Base-by-base conservation (phyloP, 2,888 invertebrate genomes). In the Epirrhoe tristata region DNA sequence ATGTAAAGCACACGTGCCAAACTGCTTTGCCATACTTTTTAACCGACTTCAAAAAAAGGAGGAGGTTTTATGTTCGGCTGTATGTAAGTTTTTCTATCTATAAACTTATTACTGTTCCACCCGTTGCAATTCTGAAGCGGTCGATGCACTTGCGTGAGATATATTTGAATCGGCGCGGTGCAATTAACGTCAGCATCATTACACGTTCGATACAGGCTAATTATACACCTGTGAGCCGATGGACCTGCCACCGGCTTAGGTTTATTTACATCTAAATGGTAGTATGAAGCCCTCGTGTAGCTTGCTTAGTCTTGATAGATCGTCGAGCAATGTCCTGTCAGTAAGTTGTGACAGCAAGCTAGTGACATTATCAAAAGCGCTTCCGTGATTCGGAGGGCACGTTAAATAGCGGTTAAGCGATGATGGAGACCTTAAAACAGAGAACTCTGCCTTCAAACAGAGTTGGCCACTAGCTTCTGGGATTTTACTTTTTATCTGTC, bases 181-280 rank as follows among this genome's bases (percentile, higher is more conserved):
- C 81, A 86, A 87, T 88, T 89, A 89, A 85, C 83, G 83, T 82
- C 77, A 66, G 72, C 75, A 74, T 84, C 83, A 85, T 86, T 87
- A 84, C 82, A 81, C 77, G 84, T 84, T 84, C 85, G 83, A 86
- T 85, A 82, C 79, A 71, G 75, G 76, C 78, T 83, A 85, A 84
- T 85, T 84, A 85, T 83, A 84, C 74, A 77, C 72, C 73, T 74
- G 76, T 36, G 58, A 48, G 61, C 36, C 6, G 14, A 34, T 39
- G 39, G 55, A 32, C 48, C 34, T 57, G 36, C 65, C 36, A 60
- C 55, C 34, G 46, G 53, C 12, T 34, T 39, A 50, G 4, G 36
- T 17, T 50, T 58, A 57, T 32, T 54, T 36, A 54, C 55, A 24
- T 55, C 16, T 48, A 48, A 24, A 3, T 24, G 24, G 24, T 24